Conservation (phyloP, 2,797 vertebrate genomes). For the Podargus strigoides region DNA sequence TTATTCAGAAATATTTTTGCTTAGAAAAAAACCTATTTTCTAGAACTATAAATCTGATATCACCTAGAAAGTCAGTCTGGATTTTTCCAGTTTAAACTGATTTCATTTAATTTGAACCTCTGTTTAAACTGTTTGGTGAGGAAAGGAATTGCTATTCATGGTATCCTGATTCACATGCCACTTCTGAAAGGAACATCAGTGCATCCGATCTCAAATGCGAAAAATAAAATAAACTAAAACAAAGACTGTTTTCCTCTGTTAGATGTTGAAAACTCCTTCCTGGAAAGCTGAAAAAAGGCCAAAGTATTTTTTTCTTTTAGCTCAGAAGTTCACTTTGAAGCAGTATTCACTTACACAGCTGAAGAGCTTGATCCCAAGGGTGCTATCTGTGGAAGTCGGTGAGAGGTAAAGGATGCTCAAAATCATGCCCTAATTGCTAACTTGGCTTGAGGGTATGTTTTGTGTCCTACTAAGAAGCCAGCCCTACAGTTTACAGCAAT, state of each 20-base stretch:
- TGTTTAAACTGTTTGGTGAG: neutral
- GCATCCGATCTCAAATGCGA: neutral
- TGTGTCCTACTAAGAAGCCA: neutral
- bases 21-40: neutral
- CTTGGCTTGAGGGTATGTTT: neutral
- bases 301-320: neutral
- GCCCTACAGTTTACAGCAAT: neutral
- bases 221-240: neutral
- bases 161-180: neutral
- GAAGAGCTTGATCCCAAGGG: conserved; percentile 41
- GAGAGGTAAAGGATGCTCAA: conserved; percentile 38
- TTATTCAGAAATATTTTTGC: neutral
- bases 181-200: neutral
- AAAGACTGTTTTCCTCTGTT: neutral
- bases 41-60: neutral
- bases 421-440: conserved; percentile 32
- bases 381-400: conserved; percentile 12
- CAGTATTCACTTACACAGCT: neutral
- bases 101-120: neutral
- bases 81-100: neutral
- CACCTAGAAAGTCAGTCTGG: neutral
- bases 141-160: neutral
- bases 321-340: conserved; percentile 33
- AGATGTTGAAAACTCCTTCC: neutral
- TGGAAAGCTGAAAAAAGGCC: conserved; percentile 26